These are phyloP conservation scores for Drosophila nr. perissopoda DNA, from an alignment of 2,888 invertebrate genomes.

Conservation along the genomic window DNA sequence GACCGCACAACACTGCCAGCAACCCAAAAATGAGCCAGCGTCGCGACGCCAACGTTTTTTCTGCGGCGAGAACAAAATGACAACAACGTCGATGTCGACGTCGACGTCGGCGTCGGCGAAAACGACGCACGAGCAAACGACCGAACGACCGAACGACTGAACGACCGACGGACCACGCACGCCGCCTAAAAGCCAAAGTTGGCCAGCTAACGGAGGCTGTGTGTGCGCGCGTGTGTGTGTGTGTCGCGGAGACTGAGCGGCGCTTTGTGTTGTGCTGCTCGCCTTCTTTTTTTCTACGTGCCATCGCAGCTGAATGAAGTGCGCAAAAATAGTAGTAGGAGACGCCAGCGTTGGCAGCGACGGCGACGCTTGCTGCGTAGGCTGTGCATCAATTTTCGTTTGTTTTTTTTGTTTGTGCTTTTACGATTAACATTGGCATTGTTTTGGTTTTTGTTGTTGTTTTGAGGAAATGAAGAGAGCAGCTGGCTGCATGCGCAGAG, in stretches of 20 bases:
- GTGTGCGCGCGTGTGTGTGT: conserved; percentile 9
- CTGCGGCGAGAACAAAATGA: conserved; percentile 43
- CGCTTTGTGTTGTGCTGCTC: conserved; percentile 44
- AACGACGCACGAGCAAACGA: conserved; percentile 23
- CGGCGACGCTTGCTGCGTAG: conserved; percentile 21
- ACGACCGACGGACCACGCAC: conserved; percentile 48
- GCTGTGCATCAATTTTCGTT: conserved; percentile 33
- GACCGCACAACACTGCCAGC: conserved; percentile 69
- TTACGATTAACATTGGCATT: conserved; percentile 3
- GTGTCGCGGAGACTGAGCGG: conserved; percentile 50
- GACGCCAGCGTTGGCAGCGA: conserved; percentile 12
- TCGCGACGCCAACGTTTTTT: conserved; percentile 51
- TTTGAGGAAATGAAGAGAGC: neutral
- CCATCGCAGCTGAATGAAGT: conserved; percentile 58
- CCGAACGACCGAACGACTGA: conserved; percentile 12
- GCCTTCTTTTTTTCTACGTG: conserved; percentile 11
- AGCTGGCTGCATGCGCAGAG: conserved; percentile 41
- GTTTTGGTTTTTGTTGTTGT: conserved; percentile 9
- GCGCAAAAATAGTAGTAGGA: conserved; percentile 62
- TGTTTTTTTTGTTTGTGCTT: conserved; percentile 1
- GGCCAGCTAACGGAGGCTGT: conserved; percentile 66
- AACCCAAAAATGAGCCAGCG: conserved; percentile 42
- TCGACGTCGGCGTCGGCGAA: conserved; percentile 15
- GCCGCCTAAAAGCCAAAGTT: conserved; percentile 41
- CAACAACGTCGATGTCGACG: conserved; percentile 23